These are phyloP conservation scores for Alentia gelatinosa DNA, from an alignment of 2,888 invertebrate species.

Conservation along the genomic window DNA sequence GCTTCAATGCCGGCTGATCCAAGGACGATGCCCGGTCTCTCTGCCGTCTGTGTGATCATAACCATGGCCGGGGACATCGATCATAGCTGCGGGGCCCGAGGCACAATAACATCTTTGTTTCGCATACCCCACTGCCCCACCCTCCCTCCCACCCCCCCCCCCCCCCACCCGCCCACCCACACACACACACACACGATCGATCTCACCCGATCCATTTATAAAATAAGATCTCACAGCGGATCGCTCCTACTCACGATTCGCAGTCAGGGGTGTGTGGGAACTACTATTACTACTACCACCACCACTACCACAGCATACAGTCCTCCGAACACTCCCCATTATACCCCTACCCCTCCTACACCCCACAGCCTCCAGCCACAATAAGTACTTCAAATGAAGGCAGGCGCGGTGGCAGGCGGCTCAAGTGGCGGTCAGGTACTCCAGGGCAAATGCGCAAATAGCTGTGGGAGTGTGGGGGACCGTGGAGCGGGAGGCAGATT, in stretches of 20 bases:
- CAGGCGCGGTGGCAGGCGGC: no score
- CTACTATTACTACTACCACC: neutral
- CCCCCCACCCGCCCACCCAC: neutral
- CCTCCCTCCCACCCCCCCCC: neutral
- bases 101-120: constrained; percentile 54
- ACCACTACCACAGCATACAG: neutral
- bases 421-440: no score
- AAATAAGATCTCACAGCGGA: constrained; percentile 25
- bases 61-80: constrained; percentile 35
- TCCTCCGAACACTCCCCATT: neutral
- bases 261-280: neutral
- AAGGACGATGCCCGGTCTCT: neutral
- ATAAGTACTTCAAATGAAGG: neutral
- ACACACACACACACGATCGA: no score
- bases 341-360: neutral
- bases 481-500: no score
- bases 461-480: neutral
- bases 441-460: no score
- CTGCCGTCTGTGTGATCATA: constrained; percentile 33
- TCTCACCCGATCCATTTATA: constrained; percentile 18
- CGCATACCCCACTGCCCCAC: constrained; percentile 29
- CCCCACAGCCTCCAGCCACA: neutral
- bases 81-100: neutral
- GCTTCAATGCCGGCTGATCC: neutral
- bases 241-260: neutral